Percentiles rank a stretch among this genome's conserved stretches.
Conservation (phyloP, 2,113 vertebrate species). For the Cryptoleucopteryx plumbea region DNA sequence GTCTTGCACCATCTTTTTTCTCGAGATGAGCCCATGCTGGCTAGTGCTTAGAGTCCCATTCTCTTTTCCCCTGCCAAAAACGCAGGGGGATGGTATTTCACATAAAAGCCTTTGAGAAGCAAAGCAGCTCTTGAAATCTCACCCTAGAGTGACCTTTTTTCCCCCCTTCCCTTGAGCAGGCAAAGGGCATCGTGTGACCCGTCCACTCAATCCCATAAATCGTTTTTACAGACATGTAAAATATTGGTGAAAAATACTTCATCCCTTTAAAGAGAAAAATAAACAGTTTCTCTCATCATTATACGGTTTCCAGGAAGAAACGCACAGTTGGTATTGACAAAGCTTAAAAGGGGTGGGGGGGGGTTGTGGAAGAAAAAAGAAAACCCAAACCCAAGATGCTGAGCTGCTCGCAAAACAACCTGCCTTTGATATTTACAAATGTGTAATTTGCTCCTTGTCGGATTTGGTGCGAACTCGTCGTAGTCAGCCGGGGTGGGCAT, state of each 20-base stretch:
- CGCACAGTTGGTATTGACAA: slow-evolving; percentile 54
- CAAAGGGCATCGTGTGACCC: slow-evolving; percentile 4
- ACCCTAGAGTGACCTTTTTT: neutral
- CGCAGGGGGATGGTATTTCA: neutral
- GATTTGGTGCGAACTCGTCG: slow-evolving; percentile 27
- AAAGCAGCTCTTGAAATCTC: neutral
- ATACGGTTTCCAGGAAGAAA: slow-evolving; percentile 52
- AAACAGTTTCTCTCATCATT: slow-evolving; percentile 48
- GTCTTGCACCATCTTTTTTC: slow-evolving; percentile 14
- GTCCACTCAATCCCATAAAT: slow-evolving; percentile 35
- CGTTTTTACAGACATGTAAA: slow-evolving; percentile 34
- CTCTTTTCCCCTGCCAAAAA: neutral
- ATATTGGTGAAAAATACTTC: slow-evolving; percentile 30
- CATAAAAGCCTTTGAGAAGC: slow-evolving; percentile 3
- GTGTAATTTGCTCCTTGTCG: slow-evolving; percentile 36
- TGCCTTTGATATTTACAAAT: slow-evolving; percentile 63
- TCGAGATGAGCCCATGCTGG: slow-evolving; percentile 12
- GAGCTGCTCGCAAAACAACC: slow-evolving; percentile 48
- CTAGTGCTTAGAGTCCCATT: slow-evolving; percentile 19
- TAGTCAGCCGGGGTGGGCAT: neutral
- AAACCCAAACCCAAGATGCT: neutral
- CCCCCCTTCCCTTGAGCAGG: neutral
- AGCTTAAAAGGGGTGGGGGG: neutral
- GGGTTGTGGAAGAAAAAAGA: neutral
- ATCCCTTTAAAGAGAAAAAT: slow-evolving; percentile 61